Conservation (phyloP, 1,140 invertebrate genomes). For the Zaprionus camerounensis region DNA sequence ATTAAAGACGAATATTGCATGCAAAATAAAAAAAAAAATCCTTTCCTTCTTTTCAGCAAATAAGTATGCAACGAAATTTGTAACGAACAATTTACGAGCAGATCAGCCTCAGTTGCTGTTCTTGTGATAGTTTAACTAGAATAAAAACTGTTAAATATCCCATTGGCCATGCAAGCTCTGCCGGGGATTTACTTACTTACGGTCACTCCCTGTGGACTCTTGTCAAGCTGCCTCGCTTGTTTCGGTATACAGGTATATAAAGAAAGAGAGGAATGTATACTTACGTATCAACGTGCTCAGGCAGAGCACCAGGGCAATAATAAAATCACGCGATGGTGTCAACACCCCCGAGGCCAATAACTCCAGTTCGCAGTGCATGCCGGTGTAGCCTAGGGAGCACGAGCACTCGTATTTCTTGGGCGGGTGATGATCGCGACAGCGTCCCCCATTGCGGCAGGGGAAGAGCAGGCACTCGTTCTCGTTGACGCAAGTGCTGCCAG, state of each 20-base stretch:
- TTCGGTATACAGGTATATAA: background rate
- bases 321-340: slow-evolving; percentile 92
- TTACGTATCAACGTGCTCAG: slow-evolving; percentile 91
- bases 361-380: slow-evolving; percentile 91
- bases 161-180: slow-evolving; percentile 17
- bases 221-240: background rate
- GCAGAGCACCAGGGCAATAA: slow-evolving; percentile 92
- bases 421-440: slow-evolving; percentile 89
- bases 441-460: slow-evolving; percentile 90
- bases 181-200: slow-evolving; percentile 22
- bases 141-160: background rate
- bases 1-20: background rate
- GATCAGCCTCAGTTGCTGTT: background rate
- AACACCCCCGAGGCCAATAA: slow-evolving; percentile 90
- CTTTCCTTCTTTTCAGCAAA: background rate
- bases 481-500: slow-evolving; percentile 88
- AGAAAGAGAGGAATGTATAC: slow-evolving; percentile 81
- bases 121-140: background rate
- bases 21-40: background rate
- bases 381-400: slow-evolving; percentile 90
- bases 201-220: background rate
- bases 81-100: background rate
- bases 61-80: background rate
- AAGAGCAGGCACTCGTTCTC: slow-evolving; percentile 89
- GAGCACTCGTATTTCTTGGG: slow-evolving; percentile 90